A percentile compares a stretch with the other conserved stretches of the same genome.
Evolutionary conservation across 2,797 vertebrate genomes (phyloP).

Genomic region (Microcaecilia unicolor): DNA sequence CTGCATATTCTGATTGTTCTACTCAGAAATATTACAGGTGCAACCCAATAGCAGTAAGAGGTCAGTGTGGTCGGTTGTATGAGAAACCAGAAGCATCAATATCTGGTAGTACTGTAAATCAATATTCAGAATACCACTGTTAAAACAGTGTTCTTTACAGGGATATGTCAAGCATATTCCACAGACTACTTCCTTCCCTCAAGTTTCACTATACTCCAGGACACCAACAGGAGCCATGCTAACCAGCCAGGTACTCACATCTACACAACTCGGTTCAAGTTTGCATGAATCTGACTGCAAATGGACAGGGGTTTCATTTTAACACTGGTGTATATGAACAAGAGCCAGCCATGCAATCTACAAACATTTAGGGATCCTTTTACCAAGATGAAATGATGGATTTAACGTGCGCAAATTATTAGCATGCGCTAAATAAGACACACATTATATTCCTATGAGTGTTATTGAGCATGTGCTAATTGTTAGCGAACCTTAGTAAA

Average conservation of each 20-base stretch:
- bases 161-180: neutral
- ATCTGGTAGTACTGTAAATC: neutral
- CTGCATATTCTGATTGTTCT: too few relatives aligned
- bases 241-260: neutral
- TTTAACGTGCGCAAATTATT: too few relatives aligned
- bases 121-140: constrained; percentile 2
- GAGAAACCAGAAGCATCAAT: constrained; percentile 9
- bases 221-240: neutral
- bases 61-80: too few relatives aligned
- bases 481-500: too few relatives aligned
- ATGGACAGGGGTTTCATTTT: constrained; percentile 4
- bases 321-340: constrained; percentile 8
- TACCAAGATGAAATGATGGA: too few relatives aligned
- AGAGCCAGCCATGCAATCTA: constrained; percentile 12
- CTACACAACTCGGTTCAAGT: neutral
- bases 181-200: constrained; percentile 5
- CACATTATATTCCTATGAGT: too few relatives aligned
- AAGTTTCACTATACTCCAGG: neutral
- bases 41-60: too few relatives aligned
- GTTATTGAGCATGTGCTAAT: too few relatives aligned
- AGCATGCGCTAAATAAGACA: too few relatives aligned
- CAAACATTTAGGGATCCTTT: too few relatives aligned
- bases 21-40: too few relatives aligned
- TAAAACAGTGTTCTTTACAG: neutral
- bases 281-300: neutral